Conservation (phyloP, 2,888 invertebrate genomes). For the Graphium colonna region DNA sequence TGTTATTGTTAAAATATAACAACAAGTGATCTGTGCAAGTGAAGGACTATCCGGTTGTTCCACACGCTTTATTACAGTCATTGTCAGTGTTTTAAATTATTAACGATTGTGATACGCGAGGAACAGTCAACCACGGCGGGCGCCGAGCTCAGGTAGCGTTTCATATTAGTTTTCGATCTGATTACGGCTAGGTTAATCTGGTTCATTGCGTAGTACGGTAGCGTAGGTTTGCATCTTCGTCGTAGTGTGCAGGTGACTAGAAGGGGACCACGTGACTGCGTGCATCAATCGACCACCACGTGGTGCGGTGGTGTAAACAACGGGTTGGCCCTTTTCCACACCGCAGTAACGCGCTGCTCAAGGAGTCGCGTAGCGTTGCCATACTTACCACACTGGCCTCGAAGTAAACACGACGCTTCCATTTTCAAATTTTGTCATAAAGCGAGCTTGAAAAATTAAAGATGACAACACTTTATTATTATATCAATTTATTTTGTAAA, state of each 20-base stretch:
- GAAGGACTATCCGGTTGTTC: conserved; percentile 44
- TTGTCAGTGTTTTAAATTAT: conserved; percentile 32
- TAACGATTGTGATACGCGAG: conserved; percentile 50
- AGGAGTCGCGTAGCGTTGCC: conserved; percentile 23
- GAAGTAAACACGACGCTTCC: conserved; percentile 19
- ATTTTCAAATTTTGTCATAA: conserved; percentile 5
- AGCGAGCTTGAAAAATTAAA: conserved; percentile 6
- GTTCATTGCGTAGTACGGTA: conserved; percentile 35
- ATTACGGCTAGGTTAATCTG: conserved; percentile 52
- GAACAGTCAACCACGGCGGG: conserved; percentile 64
- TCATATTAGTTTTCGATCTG: conserved; percentile 64
- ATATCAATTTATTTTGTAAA: too few species aligned
- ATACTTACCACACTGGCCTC: conserved; percentile 15
- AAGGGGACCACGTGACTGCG: conserved; percentile 64
- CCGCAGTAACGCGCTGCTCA: conserved; percentile 37
- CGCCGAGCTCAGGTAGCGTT: conserved; percentile 73
- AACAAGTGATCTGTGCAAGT: conserved; percentile 55
- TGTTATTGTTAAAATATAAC: conserved; percentile 53
- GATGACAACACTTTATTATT: too few species aligned
- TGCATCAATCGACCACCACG: conserved; percentile 62
- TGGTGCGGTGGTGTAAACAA: conserved; percentile 70
- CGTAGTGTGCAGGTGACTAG: conserved; percentile 45
- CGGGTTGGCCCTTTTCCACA: conserved; percentile 48
- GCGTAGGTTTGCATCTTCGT: conserved; percentile 32
- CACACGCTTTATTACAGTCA: conserved; percentile 32